Evolutionary conservation across 2,888 invertebrate species (phyloP), one percentile per base, ranked within the genome.

Genomic region (Boloria euphrosyne): DNA sequence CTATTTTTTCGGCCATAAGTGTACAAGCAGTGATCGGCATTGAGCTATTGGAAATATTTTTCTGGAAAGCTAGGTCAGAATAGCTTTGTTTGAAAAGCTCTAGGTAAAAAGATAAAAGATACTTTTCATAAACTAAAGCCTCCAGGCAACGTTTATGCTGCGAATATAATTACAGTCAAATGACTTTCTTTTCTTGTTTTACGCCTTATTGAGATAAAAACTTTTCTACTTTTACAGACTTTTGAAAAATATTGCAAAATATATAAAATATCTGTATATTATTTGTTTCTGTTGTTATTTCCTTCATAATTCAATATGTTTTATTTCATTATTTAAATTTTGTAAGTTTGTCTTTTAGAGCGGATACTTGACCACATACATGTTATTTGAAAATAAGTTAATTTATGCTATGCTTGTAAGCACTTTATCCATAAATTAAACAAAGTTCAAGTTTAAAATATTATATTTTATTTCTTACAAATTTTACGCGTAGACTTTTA

Each of bases 121-220:
- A 38, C 49, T 59, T 50, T 31, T 59, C 49, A 59, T 49, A 59
- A 59, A 59, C 49, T 59, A 59, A 44, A 64, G 46, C 44, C 51
- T 64, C 44, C 27, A 18, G 57, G 50, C 57, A 52, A 31, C 46
- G 64, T 44, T 46, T 27, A 46, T 46, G 13, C 17, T 27, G 22
- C 5, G 51, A 64, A 51, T 18, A 46, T 44, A 58, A 58, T 58
- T 51, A 58, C 51, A 58, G 50, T 58, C 50, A 43, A 57, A 63
- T 38, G 13, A 57, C 49, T 63, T 63, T 63, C 55, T 50, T 63
- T 63, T 63, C 6, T 31, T 62, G 27, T 22, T 63, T 55, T 22
- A 22, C 22, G 13, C 38, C 27, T 31, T 38, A 44, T 46, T 52
- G 27, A 46, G 44, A 46, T 62, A 52, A 16, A 62, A 62, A 31